Evolutionary conservation across 2,113 vertebrate species (phyloP).

Genomic region (Ceuthmochares aereus): DNA sequence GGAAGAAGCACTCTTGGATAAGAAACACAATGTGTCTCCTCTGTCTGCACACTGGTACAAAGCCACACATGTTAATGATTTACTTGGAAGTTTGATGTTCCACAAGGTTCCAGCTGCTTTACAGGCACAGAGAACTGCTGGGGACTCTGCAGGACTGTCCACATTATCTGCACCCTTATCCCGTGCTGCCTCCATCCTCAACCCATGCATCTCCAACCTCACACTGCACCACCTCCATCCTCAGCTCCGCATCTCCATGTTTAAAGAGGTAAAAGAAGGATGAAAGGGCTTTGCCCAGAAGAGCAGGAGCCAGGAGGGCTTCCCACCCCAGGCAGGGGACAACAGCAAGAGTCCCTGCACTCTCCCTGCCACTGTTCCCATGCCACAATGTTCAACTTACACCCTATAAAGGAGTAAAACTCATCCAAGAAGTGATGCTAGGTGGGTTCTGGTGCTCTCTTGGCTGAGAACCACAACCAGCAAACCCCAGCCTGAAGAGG

Average conservation of each 20-base stretch:
- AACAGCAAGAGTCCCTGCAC: background rate
- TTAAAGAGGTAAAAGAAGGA: background rate
- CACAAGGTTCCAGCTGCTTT: background rate
- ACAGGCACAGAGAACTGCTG: background rate
- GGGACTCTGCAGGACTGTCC: background rate
- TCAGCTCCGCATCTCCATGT: background rate
- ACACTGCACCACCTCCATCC: background rate
- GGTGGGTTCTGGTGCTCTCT: background rate
- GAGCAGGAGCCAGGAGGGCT: background rate
- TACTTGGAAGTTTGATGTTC: fast-evolving
- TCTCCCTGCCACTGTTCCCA: background rate
- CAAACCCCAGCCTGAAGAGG: background rate
- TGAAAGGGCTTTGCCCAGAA: background rate
- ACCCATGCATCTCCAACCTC: background rate
- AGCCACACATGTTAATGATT: background rate
- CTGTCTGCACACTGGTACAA: fast-evolving
- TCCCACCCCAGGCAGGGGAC: background rate
- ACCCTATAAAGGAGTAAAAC: background rate
- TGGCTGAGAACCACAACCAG: fast-evolving
- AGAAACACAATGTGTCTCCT: background rate
- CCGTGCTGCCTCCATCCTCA: background rate
- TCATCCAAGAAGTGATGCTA: background rate
- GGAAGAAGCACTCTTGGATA: background rate
- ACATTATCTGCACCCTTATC: too few relatives aligned
- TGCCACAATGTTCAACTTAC: fast-evolving